Base-by-base conservation (phyloP, 2,888 invertebrate species). In the Drosophila anceps region DNA sequence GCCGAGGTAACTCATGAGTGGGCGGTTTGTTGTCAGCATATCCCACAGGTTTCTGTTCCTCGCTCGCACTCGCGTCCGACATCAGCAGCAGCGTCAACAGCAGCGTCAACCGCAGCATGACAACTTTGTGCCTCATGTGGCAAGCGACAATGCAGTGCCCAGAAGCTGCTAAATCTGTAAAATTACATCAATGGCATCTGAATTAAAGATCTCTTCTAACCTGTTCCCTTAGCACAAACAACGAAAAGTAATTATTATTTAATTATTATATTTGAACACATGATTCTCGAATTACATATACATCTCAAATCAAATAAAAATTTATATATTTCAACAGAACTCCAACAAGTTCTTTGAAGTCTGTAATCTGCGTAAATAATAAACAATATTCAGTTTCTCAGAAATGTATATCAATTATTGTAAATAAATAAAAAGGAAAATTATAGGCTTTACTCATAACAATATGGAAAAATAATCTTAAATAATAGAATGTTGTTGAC, bases 1-100 rank as follows among this genome's bases (percentile, higher is more conserved):
- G 92, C 1, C 69, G 81, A 1, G 91, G 91, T 43, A 91, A 63
- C 73, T 91, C 92, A 20, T 73, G 78, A 27, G 81, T 82, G 33
- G 90, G 81, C 50, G 62, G 62, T 24, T 87, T 88, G 53, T 57
- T 70, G 31, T 43, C 51, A 5, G 46, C 69, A 58, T 60, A 39
- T 15, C 41, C 57, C 31, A 41, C 20, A 6, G 43, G 29, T 2
- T 48, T 33, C 18, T 15, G 35, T 10, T 60, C 20, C 20, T 70
- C 54, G 15, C 27, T 63, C 7, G 46, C n/a, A 2, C 29, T 62
- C 7, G 24, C 37, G 8, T 24, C 24, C 39, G 59, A 48, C 27
- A 62, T 31, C 53, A 74, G 33, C 57, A 77, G 37, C 27, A 79
- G 37, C 15, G 53, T 60, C 59, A 53, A 35, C 50, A n/a, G 50